phyloP scores from a whole-genome alignment of 2,888 invertebrate species.

The Epistrophella euchroma region DNA sequence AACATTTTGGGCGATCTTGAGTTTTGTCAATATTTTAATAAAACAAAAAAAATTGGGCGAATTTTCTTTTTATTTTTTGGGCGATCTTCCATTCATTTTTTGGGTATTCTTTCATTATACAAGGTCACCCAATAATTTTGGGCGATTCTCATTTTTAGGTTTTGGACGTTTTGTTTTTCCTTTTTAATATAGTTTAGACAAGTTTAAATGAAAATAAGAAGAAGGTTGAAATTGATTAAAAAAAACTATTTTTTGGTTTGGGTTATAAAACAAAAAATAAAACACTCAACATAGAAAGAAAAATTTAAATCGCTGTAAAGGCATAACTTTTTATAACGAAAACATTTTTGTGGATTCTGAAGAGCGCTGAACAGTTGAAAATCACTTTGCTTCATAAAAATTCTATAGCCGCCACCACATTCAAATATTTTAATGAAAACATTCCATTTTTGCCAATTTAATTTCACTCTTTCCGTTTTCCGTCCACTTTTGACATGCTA shows the following conservation, averaged over 20 bases:
- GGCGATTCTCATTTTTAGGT: too few relatives aligned
- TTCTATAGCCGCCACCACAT: constrained; percentile 61
- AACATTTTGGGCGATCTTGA: too few relatives aligned
- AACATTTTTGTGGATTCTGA: constrained; percentile 58
- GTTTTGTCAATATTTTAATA: too few relatives aligned
- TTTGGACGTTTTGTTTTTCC: too few relatives aligned
- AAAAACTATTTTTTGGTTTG: background rate
- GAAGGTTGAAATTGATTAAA: background rate
- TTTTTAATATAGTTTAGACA: background rate
- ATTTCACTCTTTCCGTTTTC: constrained; percentile 54
- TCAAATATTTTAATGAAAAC: constrained; percentile 72
- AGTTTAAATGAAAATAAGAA: background rate
- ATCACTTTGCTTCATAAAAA: constrained; percentile 66
- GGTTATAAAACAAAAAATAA: constrained; percentile 15
- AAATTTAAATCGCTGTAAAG: constrained; percentile 39
- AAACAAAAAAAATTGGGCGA: too few relatives aligned
- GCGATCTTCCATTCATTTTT: too few relatives aligned
- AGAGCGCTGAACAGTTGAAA: constrained; percentile 58
- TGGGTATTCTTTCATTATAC: too few relatives aligned
- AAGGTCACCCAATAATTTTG: too few relatives aligned
- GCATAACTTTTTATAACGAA: constrained; percentile 55
- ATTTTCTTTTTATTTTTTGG: too few relatives aligned
- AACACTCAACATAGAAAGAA: background rate
- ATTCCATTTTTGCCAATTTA: constrained; percentile 69
- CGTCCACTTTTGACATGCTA: constrained; percentile 18